These are phyloP conservation scores for Takifugu rubripes DNA, from an alignment of 2,797 vertebrate species.

Conservation along the genomic window DNA sequence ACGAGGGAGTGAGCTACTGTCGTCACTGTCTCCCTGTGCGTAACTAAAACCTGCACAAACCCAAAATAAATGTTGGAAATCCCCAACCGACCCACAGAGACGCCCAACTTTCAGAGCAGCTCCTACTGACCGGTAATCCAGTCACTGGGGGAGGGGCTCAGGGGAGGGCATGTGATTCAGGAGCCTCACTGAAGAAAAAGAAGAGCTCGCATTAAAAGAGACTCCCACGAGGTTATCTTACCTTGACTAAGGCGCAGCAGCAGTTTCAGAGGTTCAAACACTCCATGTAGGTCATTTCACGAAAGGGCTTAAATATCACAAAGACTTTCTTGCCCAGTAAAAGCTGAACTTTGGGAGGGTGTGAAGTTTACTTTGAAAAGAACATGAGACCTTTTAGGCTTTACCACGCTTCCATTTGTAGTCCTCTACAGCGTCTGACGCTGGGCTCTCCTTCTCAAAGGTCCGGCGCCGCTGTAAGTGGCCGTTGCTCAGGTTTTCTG, in stretches of 20 bases:
- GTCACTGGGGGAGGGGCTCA: constrained; percentile 17
- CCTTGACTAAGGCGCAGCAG: constrained; percentile 37
- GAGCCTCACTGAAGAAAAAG: constrained; percentile 25
- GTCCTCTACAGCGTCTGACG: too few species aligned
- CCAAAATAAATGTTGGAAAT: constrained; percentile 38
- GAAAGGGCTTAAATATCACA: constrained; percentile 50
- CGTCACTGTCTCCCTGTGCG: constrained; percentile 22
- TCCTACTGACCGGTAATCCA: constrained; percentile 36
- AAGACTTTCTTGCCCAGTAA: constrained; percentile 37
- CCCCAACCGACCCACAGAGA: constrained; percentile 20
- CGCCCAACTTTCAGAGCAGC: constrained; percentile 37
- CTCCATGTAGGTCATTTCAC: constrained; percentile 46
- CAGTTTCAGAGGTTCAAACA: constrained; percentile 28
- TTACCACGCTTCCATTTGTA: too few species aligned
- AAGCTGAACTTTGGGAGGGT: constrained; percentile 13
- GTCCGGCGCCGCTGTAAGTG: neutral
- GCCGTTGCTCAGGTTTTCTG: too few species aligned
- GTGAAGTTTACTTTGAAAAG: constrained; percentile 22
- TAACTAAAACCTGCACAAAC: constrained; percentile 28
- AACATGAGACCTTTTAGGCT: neutral
- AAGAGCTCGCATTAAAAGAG: constrained; percentile 44
- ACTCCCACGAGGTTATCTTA: constrained; percentile 38
- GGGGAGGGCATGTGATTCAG: constrained; percentile 18
- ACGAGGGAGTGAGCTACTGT: neutral
- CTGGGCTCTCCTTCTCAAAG: neutral